Conservation (phyloP, 2,797 vertebrate species). For the Parauchenoglanis punctatus region DNA sequence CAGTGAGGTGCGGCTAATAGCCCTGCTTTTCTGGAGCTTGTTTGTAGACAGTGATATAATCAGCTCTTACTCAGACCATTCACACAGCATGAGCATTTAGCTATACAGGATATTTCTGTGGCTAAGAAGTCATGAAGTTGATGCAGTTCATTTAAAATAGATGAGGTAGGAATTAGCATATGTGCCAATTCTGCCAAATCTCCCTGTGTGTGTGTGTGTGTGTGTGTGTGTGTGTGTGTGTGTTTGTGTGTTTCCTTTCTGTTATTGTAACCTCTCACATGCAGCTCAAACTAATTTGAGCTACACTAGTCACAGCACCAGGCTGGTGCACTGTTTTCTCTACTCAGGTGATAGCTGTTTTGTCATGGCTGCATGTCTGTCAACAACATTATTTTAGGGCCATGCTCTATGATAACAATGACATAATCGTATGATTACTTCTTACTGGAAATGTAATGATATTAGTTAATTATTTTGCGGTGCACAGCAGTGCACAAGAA, state of each 20-base stretch:
- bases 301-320: neutral
- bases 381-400: neutral
- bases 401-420: neutral
- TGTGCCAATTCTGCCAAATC: conserved; percentile 13
- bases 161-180: neutral
- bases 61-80: neutral
- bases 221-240: neutral
- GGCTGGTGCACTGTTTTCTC: neutral
- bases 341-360: neutral
- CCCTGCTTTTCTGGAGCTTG: conserved; percentile 41
- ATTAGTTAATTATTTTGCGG: neutral
- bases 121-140: neutral
- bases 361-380: neutral
- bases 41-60: conserved; percentile 28
- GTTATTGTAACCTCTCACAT: conserved; percentile 20
- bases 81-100: conserved; percentile 13
- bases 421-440: neutral
- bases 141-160: conserved; percentile 13
- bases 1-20: conserved; percentile 67
- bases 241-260: neutral
- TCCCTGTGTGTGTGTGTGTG: neutral
- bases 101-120: conserved; percentile 10
- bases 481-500: neutral
- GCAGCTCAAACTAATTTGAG: neutral
- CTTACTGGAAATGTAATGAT: neutral